phyloP scores from a whole-genome alignment of 2,113 vertebrate genomes.

The Engraulis encrasicolus region DNA sequence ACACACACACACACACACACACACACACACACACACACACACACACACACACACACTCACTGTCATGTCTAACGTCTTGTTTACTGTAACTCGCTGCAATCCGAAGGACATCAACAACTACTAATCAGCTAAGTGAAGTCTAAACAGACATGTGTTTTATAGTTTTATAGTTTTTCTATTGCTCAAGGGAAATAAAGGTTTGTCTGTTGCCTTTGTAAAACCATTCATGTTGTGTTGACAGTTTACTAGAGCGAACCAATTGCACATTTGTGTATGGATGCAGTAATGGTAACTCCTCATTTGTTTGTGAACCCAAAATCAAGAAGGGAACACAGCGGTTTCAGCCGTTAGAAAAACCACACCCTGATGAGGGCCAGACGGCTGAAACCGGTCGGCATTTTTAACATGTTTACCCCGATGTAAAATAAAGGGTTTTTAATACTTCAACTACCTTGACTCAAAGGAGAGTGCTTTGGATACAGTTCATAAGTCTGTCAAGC shows the following conservation, averaged over 20 bases:
- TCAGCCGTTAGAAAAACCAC: no score
- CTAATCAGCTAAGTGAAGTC: no score
- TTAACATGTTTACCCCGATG: no score
- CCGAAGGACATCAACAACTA: background rate
- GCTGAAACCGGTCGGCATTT: no score
- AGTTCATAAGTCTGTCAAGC: no score
- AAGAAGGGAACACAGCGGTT: background rate
- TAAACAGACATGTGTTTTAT: background rate
- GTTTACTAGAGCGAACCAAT: background rate
- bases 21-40: no score
- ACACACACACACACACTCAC: background rate
- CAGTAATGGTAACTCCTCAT: background rate
- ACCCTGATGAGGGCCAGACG: no score
- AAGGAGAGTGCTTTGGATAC: no score
- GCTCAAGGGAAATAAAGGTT: background rate
- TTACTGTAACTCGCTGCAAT: background rate
- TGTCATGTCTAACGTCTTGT: background rate
- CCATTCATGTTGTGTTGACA: background rate
- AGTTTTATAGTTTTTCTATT: background rate
- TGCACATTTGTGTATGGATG: background rate
- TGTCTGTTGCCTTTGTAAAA: background rate
- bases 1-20: no score
- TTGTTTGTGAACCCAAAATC: background rate
- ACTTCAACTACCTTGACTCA: no score
- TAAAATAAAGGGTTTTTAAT: no score